These are phyloP conservation scores for Harpegnathos saltator DNA, from an alignment of 1,140 invertebrate genomes.

Conservation along the genomic window DNA sequence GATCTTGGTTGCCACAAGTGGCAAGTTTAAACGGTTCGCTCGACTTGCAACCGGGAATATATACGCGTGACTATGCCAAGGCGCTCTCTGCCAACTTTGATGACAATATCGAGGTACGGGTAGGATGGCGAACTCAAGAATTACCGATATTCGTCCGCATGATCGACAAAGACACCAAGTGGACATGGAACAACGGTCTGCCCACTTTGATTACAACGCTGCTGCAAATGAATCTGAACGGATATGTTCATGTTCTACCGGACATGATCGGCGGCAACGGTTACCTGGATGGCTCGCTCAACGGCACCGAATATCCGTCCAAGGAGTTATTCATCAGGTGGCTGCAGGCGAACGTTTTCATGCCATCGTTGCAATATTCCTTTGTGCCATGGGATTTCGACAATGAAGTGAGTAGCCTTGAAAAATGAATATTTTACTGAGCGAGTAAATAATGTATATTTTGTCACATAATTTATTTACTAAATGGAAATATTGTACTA, in stretches of 20 bases:
- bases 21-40: slow-evolving; percentile 84
- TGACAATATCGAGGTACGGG: slow-evolving; percentile 90
- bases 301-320: slow-evolving; percentile 85
- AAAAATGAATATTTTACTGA: slow-evolving; percentile 4
- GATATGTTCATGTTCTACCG: slow-evolving; percentile 94
- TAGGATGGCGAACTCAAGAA: slow-evolving; percentile 90
- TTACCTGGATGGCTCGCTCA: slow-evolving; percentile 87
- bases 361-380: slow-evolving; percentile 96
- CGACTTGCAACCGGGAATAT: slow-evolving; percentile 87
- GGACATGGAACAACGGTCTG: slow-evolving; percentile 92
- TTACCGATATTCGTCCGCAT: slow-evolving; percentile 94
- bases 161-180: slow-evolving; percentile 94
- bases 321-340: slow-evolving; percentile 96
- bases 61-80: slow-evolving; percentile 89
- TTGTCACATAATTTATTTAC: neutral
- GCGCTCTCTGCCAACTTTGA: slow-evolving; percentile 88
- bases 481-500: neutral
- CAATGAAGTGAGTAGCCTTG: slow-evolving; percentile 84
- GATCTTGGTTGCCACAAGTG: slow-evolving; percentile 87
- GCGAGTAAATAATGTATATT: neutral
- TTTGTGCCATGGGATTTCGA: slow-evolving; percentile 95
- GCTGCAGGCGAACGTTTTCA: slow-evolving; percentile 94
- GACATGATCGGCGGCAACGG: slow-evolving; percentile 98
- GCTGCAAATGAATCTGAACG: slow-evolving; percentile 92
- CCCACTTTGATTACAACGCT: slow-evolving; percentile 92